These are phyloP conservation scores for Eupithecia vulgata DNA, from an alignment of 2,888 invertebrate genomes.

Conservation along the genomic window DNA sequence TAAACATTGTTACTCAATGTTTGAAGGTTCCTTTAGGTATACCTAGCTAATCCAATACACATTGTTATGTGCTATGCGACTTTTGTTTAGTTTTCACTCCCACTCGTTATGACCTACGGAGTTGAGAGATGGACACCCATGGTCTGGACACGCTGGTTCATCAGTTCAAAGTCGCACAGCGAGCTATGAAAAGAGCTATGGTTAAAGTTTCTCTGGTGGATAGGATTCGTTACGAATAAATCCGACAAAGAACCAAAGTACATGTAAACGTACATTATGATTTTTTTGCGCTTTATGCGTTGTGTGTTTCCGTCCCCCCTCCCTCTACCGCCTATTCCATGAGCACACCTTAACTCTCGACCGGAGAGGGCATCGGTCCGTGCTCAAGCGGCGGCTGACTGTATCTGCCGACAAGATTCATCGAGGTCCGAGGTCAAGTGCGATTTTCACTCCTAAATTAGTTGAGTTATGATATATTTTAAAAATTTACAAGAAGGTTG, in stretches of 20 bases:
- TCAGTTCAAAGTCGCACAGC: too few relatives aligned
- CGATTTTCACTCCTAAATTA: slow-evolving; percentile 19
- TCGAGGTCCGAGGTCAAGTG: slow-evolving; percentile 32
- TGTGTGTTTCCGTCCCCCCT: not conserved
- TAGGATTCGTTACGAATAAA: too few relatives aligned
- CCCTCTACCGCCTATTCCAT: not conserved
- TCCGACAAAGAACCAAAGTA: too few relatives aligned
- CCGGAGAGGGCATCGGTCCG: slow-evolving; percentile 35
- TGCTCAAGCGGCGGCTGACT: slow-evolving; percentile 34
- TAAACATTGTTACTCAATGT: not conserved
- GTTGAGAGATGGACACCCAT: too few relatives aligned
- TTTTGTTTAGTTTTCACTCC: too few relatives aligned
- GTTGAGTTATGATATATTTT: slow-evolving; percentile 17
- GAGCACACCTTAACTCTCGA: not conserved
- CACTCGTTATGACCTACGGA: too few relatives aligned
- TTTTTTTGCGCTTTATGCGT: not conserved
- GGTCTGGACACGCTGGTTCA: too few relatives aligned
- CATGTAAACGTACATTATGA: not conserved
- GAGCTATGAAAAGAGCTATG: too few relatives aligned
- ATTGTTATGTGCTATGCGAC: too few relatives aligned
- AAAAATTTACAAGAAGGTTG: slow-evolving; percentile 10
- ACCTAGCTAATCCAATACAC: too few relatives aligned
- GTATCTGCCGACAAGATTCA: slow-evolving; percentile 33
- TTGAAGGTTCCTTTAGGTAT: not conserved
- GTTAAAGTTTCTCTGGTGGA: too few relatives aligned